These are phyloP conservation scores for Aptenodytes forsteri DNA, from an alignment of 2,113 vertebrate genomes.

Conservation along the genomic window DNA sequence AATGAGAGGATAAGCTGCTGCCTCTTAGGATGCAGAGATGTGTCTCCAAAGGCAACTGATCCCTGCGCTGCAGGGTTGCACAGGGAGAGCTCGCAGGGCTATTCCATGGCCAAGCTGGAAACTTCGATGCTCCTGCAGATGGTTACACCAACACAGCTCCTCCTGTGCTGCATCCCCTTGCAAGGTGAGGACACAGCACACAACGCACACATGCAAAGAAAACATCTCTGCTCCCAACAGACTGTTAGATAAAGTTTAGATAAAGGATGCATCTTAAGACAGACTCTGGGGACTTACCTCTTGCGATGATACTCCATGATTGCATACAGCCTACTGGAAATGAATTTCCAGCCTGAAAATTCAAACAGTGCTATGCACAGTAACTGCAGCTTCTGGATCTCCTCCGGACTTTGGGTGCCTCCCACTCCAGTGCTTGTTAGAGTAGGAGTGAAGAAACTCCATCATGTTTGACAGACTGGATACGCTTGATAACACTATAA, in stretches of 20 bases:
- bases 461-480: not conserved
- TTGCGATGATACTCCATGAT: not conserved
- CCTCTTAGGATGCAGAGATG: not conserved
- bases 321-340: not conserved
- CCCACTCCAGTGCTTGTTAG: not conserved
- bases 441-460: not conserved
- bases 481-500: not conserved
- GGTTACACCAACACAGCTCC: not conserved
- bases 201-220: fast-evolving
- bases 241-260: not conserved
- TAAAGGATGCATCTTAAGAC: not conserved
- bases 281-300: not conserved
- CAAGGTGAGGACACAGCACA: no score
- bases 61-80: not conserved
- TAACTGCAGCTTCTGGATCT: not conserved
- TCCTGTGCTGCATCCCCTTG: not conserved
- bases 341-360: not conserved
- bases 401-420: not conserved
- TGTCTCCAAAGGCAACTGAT: not conserved
- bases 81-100: not conserved
- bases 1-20: not conserved
- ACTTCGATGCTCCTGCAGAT: not conserved
- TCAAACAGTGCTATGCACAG: not conserved
- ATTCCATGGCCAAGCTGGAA: not conserved
- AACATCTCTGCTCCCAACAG: not conserved